Evolutionary conservation across 2,797 vertebrate species (phyloP).

Genomic region (Melanotaenia pygmaea): DNA sequence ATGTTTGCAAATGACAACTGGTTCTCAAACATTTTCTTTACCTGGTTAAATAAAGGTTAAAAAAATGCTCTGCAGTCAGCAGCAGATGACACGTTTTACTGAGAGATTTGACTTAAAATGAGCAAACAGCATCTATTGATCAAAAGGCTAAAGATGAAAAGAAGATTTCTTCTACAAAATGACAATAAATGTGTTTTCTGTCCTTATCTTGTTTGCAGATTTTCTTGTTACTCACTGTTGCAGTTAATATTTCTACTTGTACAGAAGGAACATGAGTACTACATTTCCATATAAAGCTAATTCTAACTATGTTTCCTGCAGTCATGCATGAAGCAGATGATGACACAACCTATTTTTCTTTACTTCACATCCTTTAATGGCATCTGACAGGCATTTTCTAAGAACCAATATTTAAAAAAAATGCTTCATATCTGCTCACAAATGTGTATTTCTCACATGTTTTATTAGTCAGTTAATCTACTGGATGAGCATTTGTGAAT

Average conservation of each 20-base stretch:
- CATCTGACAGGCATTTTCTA: background rate
- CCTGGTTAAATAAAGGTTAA: too few relatives aligned
- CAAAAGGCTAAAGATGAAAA: background rate
- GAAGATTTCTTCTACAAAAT: too few relatives aligned
- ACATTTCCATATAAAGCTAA: background rate
- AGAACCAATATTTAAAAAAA: background rate
- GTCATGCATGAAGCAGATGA: background rate
- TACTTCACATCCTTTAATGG: background rate
- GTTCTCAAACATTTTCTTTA: too few relatives aligned
- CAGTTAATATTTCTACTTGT: background rate
- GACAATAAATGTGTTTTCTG: background rate
- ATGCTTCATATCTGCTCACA: too few relatives aligned
- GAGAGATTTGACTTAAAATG: background rate
- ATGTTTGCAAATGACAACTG: too few relatives aligned
- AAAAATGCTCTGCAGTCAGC: too few relatives aligned
- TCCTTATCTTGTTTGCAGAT: background rate
- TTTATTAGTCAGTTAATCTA: too few relatives aligned
- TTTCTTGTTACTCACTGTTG: background rate
- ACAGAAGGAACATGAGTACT: background rate
- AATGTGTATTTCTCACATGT: too few relatives aligned
- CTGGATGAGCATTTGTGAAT: too few relatives aligned
- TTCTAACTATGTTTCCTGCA: background rate
- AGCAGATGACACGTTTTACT: too few relatives aligned
- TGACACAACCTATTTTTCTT: background rate
- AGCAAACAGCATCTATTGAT: background rate